Conservation (phyloP, 2,113 vertebrate genomes). For the Falco punctatus region DNA sequence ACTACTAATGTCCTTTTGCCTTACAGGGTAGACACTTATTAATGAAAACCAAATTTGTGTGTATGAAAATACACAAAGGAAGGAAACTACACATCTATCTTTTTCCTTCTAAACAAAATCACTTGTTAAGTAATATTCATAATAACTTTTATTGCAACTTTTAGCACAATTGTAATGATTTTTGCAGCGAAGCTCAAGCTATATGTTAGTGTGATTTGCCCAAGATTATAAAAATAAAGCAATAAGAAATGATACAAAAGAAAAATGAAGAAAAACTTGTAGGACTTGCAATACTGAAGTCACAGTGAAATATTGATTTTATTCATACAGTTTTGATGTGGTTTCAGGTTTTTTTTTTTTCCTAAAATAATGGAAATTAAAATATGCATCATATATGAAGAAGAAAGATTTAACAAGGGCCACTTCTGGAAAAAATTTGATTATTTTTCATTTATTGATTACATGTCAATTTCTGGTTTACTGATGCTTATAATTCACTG, state of each 20-base stretch:
- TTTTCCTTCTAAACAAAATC: not conserved
- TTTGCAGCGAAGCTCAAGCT: not conserved
- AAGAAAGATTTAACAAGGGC: not conserved
- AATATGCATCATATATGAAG: not conserved
- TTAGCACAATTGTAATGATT: not conserved
- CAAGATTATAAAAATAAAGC: not conserved
- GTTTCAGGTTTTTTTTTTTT: not conserved
- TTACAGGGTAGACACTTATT: not conserved
- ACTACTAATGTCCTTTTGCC: not conserved
- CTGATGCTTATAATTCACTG: not conserved
- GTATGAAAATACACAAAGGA: not conserved
- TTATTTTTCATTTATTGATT: not conserved
- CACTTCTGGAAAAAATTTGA: not conserved
- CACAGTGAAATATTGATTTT: not conserved
- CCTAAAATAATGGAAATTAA: not conserved
- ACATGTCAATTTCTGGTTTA: not conserved
- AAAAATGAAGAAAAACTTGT: not conserved
- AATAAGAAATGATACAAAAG: not conserved
- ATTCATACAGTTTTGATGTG: not conserved
- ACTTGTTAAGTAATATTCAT: not conserved
- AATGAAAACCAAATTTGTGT: not conserved
- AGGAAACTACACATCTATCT: not conserved
- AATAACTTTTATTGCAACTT: not conserved
- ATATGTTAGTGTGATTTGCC: not conserved
- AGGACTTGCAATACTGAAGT: not conserved